Base-by-base conservation (phyloP, 2,113 vertebrate species). In the Limanda limanda region DNA sequence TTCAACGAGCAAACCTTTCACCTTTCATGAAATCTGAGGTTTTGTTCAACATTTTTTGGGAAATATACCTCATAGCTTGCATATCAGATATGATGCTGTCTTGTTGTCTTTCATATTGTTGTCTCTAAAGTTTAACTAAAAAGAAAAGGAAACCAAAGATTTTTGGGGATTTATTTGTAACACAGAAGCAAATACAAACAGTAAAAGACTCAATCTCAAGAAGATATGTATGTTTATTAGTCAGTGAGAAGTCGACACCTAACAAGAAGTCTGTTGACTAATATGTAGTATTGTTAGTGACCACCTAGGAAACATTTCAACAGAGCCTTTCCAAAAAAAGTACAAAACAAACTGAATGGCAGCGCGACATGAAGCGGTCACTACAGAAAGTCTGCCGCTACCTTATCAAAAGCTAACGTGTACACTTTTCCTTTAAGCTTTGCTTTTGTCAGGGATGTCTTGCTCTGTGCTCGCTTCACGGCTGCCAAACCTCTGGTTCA, bases 401-500 rank as follows among this genome's bases (percentile, higher is more conserved):
- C 27, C 35, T 4, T 40, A n/a, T 74, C 42, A 68, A 65, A 57
- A 31, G 23, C 23, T 18, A 68, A 58, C 2, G 0, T 17, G 37
- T 62, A 9, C 54, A 66, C 8, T 0, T 66, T 23, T 45, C 10
- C 37, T 73, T 91, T 70, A 97, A 61, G 94, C 90, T 81, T 95
- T 96, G 78, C 84, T 93, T 72, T 95, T 96, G 58, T 95, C 95
- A 2, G 91, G 37, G 0, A 62, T 13, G 40, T 96, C 95, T 35
- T 88, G 85, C 73, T 85, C 91, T 15, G 82, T 47, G 20, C 82
- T 91, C 88, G 64, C 84, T 5, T 81, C 93, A 24, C 84, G 18
- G 68, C 85, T 62, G 84, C 92, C 92, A 7, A 97, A 94, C 3
- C 96, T 92, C 17, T 88, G 86, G 76, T 89, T 92, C 64, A 97